These are phyloP conservation scores for Isurus oxyrinchus DNA, from an alignment of 2,113 vertebrate genomes.

Conservation along the genomic window DNA sequence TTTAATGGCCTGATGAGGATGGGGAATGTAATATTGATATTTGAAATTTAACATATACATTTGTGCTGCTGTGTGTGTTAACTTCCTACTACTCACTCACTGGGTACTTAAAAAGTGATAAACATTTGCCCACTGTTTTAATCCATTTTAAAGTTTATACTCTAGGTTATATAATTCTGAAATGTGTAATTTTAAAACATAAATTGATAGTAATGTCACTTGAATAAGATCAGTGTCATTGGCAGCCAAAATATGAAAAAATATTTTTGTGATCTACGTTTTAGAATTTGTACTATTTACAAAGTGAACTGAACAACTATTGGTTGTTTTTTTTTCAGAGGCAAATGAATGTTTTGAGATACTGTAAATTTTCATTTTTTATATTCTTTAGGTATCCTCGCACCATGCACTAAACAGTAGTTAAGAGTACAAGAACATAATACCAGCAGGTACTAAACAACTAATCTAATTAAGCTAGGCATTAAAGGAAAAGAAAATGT, in stretches of 20 bases:
- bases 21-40: too few species aligned
- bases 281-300: neutral
- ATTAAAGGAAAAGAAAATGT: neutral
- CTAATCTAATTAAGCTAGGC: neutral
- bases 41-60: too few species aligned
- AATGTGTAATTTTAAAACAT: neutral
- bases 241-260: neutral
- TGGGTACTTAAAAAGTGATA: too few species aligned
- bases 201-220: neutral
- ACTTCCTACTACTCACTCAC: too few species aligned
- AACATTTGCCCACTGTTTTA: too few species aligned
- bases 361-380: neutral
- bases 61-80: too few species aligned
- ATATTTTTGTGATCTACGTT: neutral
- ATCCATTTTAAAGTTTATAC: neutral
- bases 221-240: neutral
- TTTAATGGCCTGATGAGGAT: too few species aligned
- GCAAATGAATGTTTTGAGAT: neutral
- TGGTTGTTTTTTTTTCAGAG: neutral
- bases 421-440: neutral
- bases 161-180: neutral
- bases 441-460: neutral
- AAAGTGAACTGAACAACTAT: neutral
- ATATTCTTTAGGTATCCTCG: neutral
- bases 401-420: neutral